These are phyloP conservation scores for Rhinophrynus dorsalis DNA, from an alignment of 2,797 vertebrate genomes.

Conservation along the genomic window DNA sequence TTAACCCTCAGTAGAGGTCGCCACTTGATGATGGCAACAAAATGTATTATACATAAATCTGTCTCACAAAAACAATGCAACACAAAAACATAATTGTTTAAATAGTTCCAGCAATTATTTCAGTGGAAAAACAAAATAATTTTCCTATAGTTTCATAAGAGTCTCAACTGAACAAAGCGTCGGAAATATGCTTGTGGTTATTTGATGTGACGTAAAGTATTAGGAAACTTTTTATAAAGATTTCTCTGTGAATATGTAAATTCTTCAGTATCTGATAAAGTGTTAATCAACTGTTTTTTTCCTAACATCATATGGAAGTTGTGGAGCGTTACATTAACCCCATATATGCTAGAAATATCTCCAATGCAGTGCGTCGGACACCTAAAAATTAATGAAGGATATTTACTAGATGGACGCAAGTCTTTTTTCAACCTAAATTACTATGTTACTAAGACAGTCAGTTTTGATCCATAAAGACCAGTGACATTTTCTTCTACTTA, in stretches of 20 bases:
- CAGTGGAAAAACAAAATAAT: conserved; percentile 31
- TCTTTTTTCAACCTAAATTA: too few relatives aligned
- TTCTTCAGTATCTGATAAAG: too few relatives aligned
- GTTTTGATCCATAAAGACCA: too few relatives aligned
- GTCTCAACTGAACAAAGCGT: not conserved
- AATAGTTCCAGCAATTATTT: conserved; percentile 44
- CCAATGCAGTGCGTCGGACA: too few relatives aligned
- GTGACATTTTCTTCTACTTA: too few relatives aligned
- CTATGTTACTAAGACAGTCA: too few relatives aligned
- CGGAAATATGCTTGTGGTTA: not conserved
- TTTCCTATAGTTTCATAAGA: conserved; percentile 15
- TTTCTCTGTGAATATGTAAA: not conserved
- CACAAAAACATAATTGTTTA: conserved; percentile 49
- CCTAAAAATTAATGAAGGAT: too few relatives aligned
- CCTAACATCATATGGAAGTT: too few relatives aligned
- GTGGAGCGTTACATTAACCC: too few relatives aligned
- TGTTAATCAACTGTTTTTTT: too few relatives aligned
- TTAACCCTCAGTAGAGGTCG: conserved; percentile 58
- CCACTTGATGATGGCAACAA: conserved; percentile 59
- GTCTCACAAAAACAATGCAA: conserved; percentile 18
- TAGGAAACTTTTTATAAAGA: not conserved
- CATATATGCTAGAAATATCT: too few relatives aligned
- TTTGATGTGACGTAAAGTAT: not conserved
- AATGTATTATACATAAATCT: conserved; percentile 48
- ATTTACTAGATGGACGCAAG: too few relatives aligned